These are phyloP conservation scores for Coelinius sp. DNA, from an alignment of 2,888 invertebrate genomes.

Conservation along the genomic window DNA sequence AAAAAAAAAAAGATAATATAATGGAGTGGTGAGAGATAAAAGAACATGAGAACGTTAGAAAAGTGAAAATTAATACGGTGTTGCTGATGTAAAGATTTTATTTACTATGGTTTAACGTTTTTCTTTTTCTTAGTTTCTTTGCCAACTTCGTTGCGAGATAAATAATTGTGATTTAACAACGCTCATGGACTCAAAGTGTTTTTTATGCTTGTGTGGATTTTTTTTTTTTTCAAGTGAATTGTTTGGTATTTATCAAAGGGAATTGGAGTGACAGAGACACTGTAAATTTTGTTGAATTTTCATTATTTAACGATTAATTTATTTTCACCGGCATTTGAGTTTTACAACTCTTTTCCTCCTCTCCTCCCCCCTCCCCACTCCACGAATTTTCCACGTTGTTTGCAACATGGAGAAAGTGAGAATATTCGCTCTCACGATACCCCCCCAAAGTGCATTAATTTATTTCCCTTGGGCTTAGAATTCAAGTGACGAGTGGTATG, in stretches of 20 bases:
- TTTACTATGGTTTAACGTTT: not conserved
- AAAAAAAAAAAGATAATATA: not conserved
- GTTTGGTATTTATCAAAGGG: not conserved
- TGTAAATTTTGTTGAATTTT: constrained; percentile 2
- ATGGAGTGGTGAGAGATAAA: not conserved
- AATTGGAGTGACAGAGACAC: not conserved
- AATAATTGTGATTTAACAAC: not conserved
- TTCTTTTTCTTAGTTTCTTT: not conserved
- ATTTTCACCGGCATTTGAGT: not conserved
- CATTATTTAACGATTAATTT: not conserved
- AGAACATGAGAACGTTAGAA: not conserved
- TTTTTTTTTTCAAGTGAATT: not conserved
- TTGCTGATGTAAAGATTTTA: constrained; percentile 1
- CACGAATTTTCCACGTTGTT: not conserved
- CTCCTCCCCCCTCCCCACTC: not conserved
- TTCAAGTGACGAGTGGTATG: constrained; percentile 13
- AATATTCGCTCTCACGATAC: not conserved
- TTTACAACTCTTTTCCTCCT: not conserved
- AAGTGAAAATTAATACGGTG: not conserved
- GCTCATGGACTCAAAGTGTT: not conserved
- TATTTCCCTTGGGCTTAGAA: not conserved
- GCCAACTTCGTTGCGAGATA: not conserved
- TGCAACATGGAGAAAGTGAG: not conserved
- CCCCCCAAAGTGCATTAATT: constrained; percentile 12
- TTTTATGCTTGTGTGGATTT: constrained; percentile 1